Evolutionary conservation across 1,140 invertebrate species (phyloP).

Genomic region (Drosophila novamexicana): DNA sequence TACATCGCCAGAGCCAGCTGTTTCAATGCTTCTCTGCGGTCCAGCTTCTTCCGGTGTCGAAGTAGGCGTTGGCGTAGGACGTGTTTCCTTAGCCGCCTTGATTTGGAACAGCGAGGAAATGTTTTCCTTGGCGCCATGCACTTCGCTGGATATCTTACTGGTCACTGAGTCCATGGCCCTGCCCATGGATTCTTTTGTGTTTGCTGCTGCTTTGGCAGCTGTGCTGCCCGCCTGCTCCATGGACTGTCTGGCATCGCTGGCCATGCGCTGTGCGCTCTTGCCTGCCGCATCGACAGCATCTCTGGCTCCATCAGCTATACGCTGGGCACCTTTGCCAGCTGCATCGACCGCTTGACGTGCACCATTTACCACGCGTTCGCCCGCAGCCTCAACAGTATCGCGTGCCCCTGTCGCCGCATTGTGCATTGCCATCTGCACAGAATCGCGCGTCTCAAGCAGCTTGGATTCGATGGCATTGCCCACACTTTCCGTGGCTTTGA

Average conservation of each 20-base stretch:
- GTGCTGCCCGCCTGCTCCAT: constrained; percentile 63
- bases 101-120: constrained; percentile 75
- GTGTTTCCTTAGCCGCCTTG: constrained; percentile 59
- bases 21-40: constrained; percentile 49
- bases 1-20: constrained; percentile 16
- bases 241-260: constrained; percentile 57
- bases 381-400: constrained; percentile 64
- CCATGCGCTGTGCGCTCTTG: constrained; percentile 49
- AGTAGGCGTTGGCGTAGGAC: constrained; percentile 42
- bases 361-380: constrained; percentile 69
- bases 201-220: constrained; percentile 58
- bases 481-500: constrained; percentile 23
- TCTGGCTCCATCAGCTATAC: constrained; percentile 34
- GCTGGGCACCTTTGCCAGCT: constrained; percentile 48
- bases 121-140: constrained; percentile 74
- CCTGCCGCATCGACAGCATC: constrained; percentile 60
- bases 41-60: constrained; percentile 60
- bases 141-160: constrained; percentile 68
- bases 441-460: constrained; percentile 33
- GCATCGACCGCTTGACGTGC: constrained; percentile 65
- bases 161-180: constrained; percentile 70
- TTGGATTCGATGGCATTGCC: constrained; percentile 50
- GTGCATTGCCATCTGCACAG: constrained; percentile 54
- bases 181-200: constrained; percentile 70
- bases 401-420: constrained; percentile 66